Conservation (phyloP, 2,113 vertebrate genomes). For the Cacatua alba region DNA sequence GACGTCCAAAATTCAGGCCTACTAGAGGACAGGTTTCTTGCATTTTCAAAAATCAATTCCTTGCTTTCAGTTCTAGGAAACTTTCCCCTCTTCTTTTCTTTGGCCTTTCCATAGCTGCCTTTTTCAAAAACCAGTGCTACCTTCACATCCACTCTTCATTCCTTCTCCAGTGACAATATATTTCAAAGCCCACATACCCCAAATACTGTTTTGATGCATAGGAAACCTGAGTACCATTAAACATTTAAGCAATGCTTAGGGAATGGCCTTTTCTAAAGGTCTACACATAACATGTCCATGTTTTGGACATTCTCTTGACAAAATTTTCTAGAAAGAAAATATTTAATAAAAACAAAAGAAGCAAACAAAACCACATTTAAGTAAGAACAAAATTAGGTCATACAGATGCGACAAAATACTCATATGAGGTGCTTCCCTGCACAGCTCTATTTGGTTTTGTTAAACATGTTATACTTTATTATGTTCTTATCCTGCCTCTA, state of each 20-base stretch:
- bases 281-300: background rate
- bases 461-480: background rate
- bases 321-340: background rate
- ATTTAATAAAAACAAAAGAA: background rate
- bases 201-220: background rate
- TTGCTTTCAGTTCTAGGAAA: background rate
- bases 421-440: background rate
- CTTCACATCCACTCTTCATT: background rate
- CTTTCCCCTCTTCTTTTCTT: accelerated
- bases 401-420: background rate
- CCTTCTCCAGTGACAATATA: background rate
- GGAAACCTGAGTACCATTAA: background rate
- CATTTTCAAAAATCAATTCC: background rate
- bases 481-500: background rate
- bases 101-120: background rate
- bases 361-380: background rate
- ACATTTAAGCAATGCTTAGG: background rate
- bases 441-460: background rate
- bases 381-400: background rate
- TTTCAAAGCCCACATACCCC: background rate
- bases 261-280: background rate
- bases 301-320: background rate
- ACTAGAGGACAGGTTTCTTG: background rate
- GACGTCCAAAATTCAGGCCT: background rate
- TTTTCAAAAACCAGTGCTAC: background rate